A percentile compares a stretch with the other conserved stretches of the same genome.
Conservation (phyloP, 1,140 invertebrate genomes). For the Drosophila baimaii region DNA sequence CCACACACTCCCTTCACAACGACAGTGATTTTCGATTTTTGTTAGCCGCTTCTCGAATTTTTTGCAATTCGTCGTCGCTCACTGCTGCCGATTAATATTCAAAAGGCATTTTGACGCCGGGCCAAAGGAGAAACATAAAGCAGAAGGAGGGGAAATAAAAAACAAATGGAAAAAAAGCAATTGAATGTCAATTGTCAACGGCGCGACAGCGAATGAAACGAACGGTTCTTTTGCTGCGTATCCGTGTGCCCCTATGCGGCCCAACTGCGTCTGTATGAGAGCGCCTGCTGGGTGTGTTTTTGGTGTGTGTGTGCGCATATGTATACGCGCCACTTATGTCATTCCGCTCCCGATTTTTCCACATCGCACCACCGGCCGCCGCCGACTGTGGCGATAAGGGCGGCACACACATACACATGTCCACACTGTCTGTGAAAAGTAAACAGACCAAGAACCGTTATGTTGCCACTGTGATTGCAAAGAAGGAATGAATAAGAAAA, state of each 20-base stretch:
- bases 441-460: slow-evolving; percentile 11
- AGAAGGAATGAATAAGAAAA: neutral
- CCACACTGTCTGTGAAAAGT: slow-evolving; percentile 24
- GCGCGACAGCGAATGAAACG: slow-evolving; percentile 56
- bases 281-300: neutral
- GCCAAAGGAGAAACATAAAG: slow-evolving; percentile 40
- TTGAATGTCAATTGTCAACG: slow-evolving; percentile 51
- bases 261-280: slow-evolving; percentile 21
- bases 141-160: slow-evolving; percentile 32
- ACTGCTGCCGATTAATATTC: slow-evolving; percentile 57
- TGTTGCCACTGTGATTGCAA: neutral
- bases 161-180: slow-evolving; percentile 30
- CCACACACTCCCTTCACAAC: slow-evolving; percentile 30
- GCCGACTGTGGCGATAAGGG: slow-evolving; percentile 9
- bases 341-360: slow-evolving; percentile 41
- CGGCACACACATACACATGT: neutral
- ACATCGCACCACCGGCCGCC: slow-evolving; percentile 60
- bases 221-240: slow-evolving; percentile 62
- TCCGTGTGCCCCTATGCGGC: slow-evolving; percentile 14
- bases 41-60: slow-evolving; percentile 35
- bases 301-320: slow-evolving; percentile 8
- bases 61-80: slow-evolving; percentile 6
- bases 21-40: slow-evolving; percentile 24
- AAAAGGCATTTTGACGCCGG: slow-evolving; percentile 36
- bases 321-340: slow-evolving; percentile 46